Base-by-base conservation (phyloP, 1,140 invertebrate genomes). In the Arion vulgaris region DNA sequence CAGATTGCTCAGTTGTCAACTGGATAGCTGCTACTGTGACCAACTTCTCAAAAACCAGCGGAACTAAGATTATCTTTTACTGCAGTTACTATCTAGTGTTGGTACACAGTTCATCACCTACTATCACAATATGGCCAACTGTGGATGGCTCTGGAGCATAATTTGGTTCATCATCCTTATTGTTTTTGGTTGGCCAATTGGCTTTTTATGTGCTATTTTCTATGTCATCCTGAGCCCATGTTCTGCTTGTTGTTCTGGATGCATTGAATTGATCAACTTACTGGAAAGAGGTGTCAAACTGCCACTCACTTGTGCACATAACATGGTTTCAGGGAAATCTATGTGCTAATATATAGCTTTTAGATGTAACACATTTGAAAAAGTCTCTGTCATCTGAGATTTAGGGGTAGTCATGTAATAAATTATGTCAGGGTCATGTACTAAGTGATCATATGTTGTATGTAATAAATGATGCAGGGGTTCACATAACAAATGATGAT, bases 131-230 rank as follows among this genome's bases (percentile, higher is more conserved):
- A 90, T 89, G 88, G 89, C 89, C 36, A 87, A 90, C 73, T 91
- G 90, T 84, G 82, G 86, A 2, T 90, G 87, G 87, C 83, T 91
- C 19, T 95, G 94, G 93, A 95, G 94, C 68, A 93, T 97, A 49
- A 93, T 97, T 80, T 97, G 96, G 96, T 93, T 96, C 0, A 86
- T 96, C 13, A 94, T 96, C 80, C 93, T 96, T n/a, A 94, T 96
- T 85, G 94, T 96, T 81, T 90, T 96, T 75, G 94, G 94, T 19
- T 95, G 96, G 89, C 95, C 95, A 90, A 92, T 96, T 38, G 96
- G 95, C 23, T 94, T 94, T 57, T 93, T 97, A 84, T 95, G 95
- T 91, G 95, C 96, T 2, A 93, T 94, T 62, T 93, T 95, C 84
- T 96, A 96, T 92, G 95, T 96, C 57, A 86, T 96, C 28, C 83